A percentile compares a stretch with the other conserved stretches of the same genome.
These are phyloP conservation scores for Amphibalanus amphitrite DNA, from an alignment of 1,140 invertebrate genomes.

Conservation along the genomic window DNA sequence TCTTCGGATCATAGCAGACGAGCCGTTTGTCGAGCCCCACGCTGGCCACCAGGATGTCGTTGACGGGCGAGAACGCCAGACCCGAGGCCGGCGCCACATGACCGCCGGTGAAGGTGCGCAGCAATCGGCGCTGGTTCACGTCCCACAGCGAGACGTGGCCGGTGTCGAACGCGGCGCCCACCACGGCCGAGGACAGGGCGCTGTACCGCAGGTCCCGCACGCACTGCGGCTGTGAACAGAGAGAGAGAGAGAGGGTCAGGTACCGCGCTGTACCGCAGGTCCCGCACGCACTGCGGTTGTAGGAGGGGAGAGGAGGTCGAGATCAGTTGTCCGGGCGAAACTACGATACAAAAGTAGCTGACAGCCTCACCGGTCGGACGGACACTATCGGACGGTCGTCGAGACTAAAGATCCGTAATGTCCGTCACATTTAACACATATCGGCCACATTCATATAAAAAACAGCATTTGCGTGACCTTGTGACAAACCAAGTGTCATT, in stretches of 20 bases:
- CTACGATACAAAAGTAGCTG: too few species aligned
- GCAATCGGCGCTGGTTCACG: constrained; percentile 20
- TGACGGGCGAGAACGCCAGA: constrained; percentile 28
- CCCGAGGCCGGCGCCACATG: constrained; percentile 25
- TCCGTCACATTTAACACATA: too few species aligned
- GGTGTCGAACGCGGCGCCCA: constrained; percentile 26
- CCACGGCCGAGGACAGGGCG: not conserved
- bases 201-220: not conserved
- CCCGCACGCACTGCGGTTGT: not conserved
- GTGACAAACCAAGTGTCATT: too few species aligned
- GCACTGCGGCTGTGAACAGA: not conserved
- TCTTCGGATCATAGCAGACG: constrained; percentile 25
- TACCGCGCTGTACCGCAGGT: not conserved
- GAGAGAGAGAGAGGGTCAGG: too few species aligned
- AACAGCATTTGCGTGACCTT: too few species aligned
- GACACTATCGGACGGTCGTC: too few species aligned
- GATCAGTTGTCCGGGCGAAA: too few species aligned
- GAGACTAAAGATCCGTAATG: too few species aligned
- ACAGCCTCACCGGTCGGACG: too few species aligned
- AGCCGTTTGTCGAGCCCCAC: constrained; percentile 28
- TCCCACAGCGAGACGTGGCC: constrained; percentile 27
- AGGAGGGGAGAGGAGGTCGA: too few species aligned
- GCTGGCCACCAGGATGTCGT: constrained; percentile 25
- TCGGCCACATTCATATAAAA: too few species aligned
- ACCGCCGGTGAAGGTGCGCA: constrained; percentile 22